Percentiles rank a stretch among this genome's conserved stretches.
phyloP scores from a whole-genome alignment of 1,140 invertebrate genomes.

The Tribolium madens region DNA sequence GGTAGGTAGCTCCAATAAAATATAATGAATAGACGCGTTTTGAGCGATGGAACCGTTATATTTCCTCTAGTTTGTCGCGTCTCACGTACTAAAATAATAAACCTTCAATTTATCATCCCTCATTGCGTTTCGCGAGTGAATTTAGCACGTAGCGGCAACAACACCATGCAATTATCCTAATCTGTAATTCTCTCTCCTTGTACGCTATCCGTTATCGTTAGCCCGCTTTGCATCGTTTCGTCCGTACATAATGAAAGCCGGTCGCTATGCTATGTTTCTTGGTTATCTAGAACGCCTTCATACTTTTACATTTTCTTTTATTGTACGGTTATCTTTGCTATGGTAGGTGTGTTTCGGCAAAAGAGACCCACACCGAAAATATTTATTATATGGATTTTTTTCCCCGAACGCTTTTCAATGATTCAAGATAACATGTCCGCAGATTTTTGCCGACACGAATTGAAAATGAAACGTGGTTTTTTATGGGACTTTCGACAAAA shows the following conservation, averaged over 20 bases:
- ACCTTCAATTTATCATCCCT: slow-evolving; percentile 43
- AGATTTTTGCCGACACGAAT: slow-evolving; percentile 20
- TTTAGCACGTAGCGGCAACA: slow-evolving; percentile 40
- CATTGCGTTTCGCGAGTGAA: slow-evolving; percentile 40
- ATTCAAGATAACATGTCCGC: slow-evolving; percentile 33
- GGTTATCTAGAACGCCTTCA: slow-evolving; percentile 36
- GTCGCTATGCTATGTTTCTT: slow-evolving; percentile 32
- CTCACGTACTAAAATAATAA: slow-evolving; percentile 44
- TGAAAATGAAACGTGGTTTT: background rate
- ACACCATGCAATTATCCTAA: slow-evolving; percentile 42
- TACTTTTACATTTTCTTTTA: slow-evolving; percentile 39
- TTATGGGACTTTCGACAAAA: background rate
- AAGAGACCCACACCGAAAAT: slow-evolving; percentile 19
- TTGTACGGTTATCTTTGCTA: slow-evolving; percentile 37
- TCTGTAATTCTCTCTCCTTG: slow-evolving; percentile 41
- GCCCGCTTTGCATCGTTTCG: slow-evolving; percentile 22
- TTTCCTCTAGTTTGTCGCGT: slow-evolving; percentile 12
- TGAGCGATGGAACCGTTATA: slow-evolving; percentile 12
- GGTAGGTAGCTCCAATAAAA: background rate
- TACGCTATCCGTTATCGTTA: slow-evolving; percentile 31
- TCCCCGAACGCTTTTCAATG: slow-evolving; percentile 31
- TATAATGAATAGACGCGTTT: slow-evolving; percentile 14
- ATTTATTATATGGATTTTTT: slow-evolving; percentile 35
- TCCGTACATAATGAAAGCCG: slow-evolving; percentile 27
- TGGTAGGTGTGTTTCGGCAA: slow-evolving; percentile 34